A percentile compares a stretch with the other conserved stretches of the same genome.
These are phyloP conservation scores for Hermaeophaga mercurialis DNA, from an alignment of 2,888 invertebrate genomes.

Conservation along the genomic window DNA sequence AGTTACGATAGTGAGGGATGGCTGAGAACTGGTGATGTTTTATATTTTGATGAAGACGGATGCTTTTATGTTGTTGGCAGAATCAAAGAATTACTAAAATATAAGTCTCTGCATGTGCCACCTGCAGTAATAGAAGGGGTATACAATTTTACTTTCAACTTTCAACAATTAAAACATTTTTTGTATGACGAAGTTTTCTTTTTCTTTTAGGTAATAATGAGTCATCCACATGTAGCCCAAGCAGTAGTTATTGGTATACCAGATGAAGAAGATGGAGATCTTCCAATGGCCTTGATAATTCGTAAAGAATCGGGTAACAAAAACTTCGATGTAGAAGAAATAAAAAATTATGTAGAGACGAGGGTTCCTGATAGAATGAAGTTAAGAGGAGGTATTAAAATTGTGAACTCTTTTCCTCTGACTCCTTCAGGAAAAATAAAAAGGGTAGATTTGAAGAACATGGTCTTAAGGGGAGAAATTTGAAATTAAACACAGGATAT, in stretches of 20 bases:
- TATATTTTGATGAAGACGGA: conserved; percentile 60
- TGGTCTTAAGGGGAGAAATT: conserved; percentile 38
- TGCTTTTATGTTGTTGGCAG: conserved; percentile 61
- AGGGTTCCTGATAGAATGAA: conserved; percentile 48
- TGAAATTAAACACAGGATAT: no score
- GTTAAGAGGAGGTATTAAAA: conserved; percentile 50
- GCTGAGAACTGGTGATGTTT: conserved; percentile 62
- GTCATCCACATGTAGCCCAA: conserved; percentile 48
- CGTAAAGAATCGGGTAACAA: conserved; percentile 28
- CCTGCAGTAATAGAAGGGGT: conserved; percentile 49
- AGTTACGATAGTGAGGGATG: conserved; percentile 58
- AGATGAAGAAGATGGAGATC: conserved; percentile 50
- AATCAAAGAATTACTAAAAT: conserved; percentile 61
- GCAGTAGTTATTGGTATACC: conserved; percentile 50
- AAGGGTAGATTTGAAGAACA: conserved; percentile 37
- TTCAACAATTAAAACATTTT: no score
- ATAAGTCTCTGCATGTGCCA: conserved; percentile 59
- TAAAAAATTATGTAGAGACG: conserved; percentile 45
- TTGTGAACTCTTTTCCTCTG: conserved; percentile 45
- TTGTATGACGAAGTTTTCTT: no score
- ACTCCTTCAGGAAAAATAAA: conserved; percentile 53
- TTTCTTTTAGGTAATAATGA: conserved; percentile 39
- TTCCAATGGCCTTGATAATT: conserved; percentile 47
- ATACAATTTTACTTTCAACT: background rate
- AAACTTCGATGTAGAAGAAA: conserved; percentile 40